Evolutionary conservation across 2,113 vertebrate genomes (phyloP).

Genomic region (Mormoops blainvillei): DNA sequence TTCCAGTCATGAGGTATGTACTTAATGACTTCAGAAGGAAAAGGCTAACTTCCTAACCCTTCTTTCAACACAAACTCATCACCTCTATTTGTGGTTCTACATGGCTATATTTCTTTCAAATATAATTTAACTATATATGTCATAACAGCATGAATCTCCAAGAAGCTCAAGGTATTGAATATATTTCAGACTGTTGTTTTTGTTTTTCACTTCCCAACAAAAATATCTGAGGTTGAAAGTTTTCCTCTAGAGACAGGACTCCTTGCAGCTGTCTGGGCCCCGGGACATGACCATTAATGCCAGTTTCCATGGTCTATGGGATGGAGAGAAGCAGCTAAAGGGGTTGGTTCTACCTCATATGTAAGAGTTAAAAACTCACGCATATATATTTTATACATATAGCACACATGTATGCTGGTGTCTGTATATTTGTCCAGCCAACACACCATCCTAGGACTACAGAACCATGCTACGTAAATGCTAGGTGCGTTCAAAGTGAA

Average conservation of each 20-base stretch:
- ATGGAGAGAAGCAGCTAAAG: not conserved
- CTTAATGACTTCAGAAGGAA: constrained; percentile 7
- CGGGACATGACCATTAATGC: not conserved
- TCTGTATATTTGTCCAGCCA: not conserved
- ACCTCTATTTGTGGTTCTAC: not conserved
- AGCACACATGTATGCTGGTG: not conserved
- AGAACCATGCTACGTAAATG: not conserved
- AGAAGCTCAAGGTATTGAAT: constrained; percentile 16
- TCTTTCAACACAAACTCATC: not conserved
- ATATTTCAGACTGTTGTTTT: not conserved
- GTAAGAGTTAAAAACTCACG: not conserved
- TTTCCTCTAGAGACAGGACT: not conserved
- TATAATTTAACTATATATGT: not conserved
- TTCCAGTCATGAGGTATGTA: not conserved
- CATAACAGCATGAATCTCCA: not conserved
- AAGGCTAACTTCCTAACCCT: constrained; percentile 13
- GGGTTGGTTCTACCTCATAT: not conserved
- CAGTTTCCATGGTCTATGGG: not conserved
- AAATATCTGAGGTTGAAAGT: not conserved
- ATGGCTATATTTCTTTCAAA: not conserved
- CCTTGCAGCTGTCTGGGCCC: not conserved
- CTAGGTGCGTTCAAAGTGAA: not conserved
- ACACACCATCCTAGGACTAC: not conserved
- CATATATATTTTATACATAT: not conserved
- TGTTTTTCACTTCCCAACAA: not conserved